Base-by-base conservation (phyloP, 2,113 vertebrate species). In the Aleadryas rufinucha region DNA sequence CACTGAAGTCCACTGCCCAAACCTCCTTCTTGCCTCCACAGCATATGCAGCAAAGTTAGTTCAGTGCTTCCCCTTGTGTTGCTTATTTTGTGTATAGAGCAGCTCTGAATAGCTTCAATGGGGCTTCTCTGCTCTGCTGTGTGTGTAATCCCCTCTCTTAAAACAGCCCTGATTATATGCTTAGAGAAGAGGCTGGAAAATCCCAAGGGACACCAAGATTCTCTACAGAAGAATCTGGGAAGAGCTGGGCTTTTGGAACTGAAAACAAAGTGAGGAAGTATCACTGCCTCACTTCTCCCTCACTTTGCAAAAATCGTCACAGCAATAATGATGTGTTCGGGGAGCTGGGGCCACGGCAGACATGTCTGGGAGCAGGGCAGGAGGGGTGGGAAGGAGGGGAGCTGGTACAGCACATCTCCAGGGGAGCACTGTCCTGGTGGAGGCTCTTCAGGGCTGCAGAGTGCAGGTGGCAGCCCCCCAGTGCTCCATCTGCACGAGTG, bases 401-500 rank as follows among this genome's bases (percentile, higher is more conserved):
- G 22, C 27, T 44, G 16, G 9, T 11, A 22, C 49, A 68, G 52
- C 47, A 10, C 52, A 6, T 45, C 52, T 63, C 47, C 79, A 24
- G 47, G 41, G 41, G 8, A 37, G 12, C n/a, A 7, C 59, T 68
- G 63, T 31, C 15, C 31, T 33, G 20, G 0, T 23, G 37, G 47
- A n/a, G 49, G 64, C 24, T 91, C 64, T 9, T 31, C 27, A 60
- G 63, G 42, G 66, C 71, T 65, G 12, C 20, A 33, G 8, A 72
- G 33, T 3, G 7, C 28, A 41, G 41, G 37, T 72, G 78, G 54
- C 41, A 64, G 63, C 47, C 49, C 13, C 53, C 4, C 41, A 28
- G 49, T 9, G 14, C 64, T 21, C 2, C 5, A 10, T 7, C 65
- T 19, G 5, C 41, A 23, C 0, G 0, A 33, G 23, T 11, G 27